phyloP scores from a whole-genome alignment of 2,113 vertebrate genomes.

The Thalassoma bifasciatum region DNA sequence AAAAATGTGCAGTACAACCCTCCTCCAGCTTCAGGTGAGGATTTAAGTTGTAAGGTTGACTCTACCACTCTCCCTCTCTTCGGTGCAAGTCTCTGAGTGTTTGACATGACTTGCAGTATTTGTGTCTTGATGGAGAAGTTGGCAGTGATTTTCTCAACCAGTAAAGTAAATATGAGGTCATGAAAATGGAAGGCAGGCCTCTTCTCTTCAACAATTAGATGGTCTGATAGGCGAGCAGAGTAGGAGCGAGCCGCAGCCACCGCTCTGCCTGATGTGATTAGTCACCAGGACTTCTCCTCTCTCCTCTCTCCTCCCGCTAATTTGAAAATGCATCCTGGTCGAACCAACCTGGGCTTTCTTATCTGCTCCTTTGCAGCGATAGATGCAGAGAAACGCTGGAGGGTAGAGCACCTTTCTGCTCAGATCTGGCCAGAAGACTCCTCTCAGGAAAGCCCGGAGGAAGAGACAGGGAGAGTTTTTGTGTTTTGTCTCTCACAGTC shows the following conservation, averaged over 20 bases:
- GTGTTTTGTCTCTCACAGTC: constrained; percentile 8
- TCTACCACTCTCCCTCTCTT: too few species aligned
- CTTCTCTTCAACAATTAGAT: constrained; percentile 64
- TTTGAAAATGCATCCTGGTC: constrained; percentile 69
- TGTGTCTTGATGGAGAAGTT: background rate
- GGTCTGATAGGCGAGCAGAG: constrained; percentile 61
- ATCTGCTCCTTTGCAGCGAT: constrained; percentile 30
- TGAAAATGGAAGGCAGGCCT: constrained; percentile 55
- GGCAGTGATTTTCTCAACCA: constrained; percentile 9
- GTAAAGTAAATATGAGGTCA: constrained; percentile 64
- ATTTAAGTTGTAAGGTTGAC: too few species aligned
- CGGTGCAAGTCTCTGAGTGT: background rate
- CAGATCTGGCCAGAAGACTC: constrained; percentile 21
- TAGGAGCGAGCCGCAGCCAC: constrained; percentile 31
- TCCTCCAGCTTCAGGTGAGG: too few species aligned
- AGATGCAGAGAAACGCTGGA: background rate
- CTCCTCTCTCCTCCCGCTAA: constrained; percentile 60
- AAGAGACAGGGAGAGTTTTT: constrained; percentile 36
- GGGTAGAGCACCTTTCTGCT: constrained; percentile 1
- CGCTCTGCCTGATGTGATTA: constrained; percentile 66
- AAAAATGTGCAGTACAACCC: too few species aligned
- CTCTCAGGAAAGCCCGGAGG: constrained; percentile 4
- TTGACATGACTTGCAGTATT: background rate
- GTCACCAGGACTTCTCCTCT: constrained; percentile 61
- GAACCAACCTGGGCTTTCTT: constrained; percentile 45